These are phyloP conservation scores for Apis cerana DNA, from an alignment of 1,140 invertebrate genomes.

Conservation along the genomic window DNA sequence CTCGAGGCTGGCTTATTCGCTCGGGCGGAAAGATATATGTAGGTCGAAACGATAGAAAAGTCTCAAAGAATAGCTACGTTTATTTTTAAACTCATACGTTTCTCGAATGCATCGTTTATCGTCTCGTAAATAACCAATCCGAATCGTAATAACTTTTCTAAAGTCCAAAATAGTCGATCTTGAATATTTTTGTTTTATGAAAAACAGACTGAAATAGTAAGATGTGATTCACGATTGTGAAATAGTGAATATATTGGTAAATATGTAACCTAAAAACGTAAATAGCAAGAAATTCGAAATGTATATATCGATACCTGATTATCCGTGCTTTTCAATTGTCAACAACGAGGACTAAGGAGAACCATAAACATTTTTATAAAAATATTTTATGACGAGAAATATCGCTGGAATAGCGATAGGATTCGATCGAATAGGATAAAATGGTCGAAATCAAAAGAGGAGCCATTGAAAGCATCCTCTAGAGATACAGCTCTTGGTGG, in stretches of 20 bases:
- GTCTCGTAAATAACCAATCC: not conserved
- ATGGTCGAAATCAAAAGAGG: constrained; percentile 28
- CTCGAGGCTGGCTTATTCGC: constrained; percentile 35
- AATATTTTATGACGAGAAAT: constrained; percentile 38
- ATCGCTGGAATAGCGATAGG: constrained; percentile 20
- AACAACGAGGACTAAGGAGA: not conserved
- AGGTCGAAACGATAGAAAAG: constrained; percentile 47
- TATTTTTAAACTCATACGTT: not conserved
- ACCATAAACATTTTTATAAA: constrained; percentile 34
- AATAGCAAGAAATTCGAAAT: too few relatives aligned
- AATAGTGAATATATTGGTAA: too few relatives aligned
- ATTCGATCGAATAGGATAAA: constrained; percentile 9
- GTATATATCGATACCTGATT: too few relatives aligned
- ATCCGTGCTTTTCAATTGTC: constrained; percentile 6
- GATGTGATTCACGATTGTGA: too few relatives aligned
- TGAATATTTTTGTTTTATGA: too few relatives aligned
- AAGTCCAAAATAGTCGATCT: not conserved
- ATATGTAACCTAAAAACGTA: too few relatives aligned
- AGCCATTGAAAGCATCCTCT: not conserved
- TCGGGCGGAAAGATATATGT: constrained; percentile 48
- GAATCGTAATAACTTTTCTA: not conserved
- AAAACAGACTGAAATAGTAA: not conserved
- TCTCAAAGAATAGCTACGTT: constrained; percentile 18
- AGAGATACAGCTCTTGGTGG: not conserved
- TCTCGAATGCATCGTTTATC: not conserved